Evolutionary conservation across 2,888 invertebrate genomes (phyloP).

Genomic region (Coleophora deauratella): DNA sequence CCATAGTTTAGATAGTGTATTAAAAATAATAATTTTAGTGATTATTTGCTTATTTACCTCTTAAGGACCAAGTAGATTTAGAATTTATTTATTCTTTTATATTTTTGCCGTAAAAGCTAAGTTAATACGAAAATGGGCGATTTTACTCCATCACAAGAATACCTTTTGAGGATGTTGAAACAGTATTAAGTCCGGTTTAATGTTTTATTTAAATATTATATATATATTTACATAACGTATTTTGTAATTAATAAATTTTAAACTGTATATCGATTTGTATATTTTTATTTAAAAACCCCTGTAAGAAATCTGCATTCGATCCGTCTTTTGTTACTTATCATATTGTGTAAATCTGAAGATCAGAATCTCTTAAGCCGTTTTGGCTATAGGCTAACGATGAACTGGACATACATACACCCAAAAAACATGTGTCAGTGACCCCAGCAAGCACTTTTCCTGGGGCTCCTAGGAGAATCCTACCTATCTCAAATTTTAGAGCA

Average conservation of each 20-base stretch:
- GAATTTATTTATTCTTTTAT: conserved; percentile 7
- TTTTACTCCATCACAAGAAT: conserved; percentile 29
- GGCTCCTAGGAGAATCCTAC: too few relatives aligned
- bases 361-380: too few relatives aligned
- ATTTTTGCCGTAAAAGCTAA: background rate
- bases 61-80: conserved; percentile 4
- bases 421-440: too few relatives aligned
- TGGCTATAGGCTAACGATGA: too few relatives aligned
- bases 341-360: too few relatives aligned
- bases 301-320: too few relatives aligned
- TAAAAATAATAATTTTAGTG: background rate
- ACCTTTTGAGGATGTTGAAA: conserved; percentile 20
- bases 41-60: background rate
- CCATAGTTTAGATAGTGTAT: background rate
- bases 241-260: conserved; percentile 58
- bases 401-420: too few relatives aligned
- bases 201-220: too few relatives aligned
- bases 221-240: conserved; percentile 11
- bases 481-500: too few relatives aligned
- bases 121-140: background rate
- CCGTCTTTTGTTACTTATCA: too few relatives aligned
- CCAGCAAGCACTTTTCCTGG: too few relatives aligned
- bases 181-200: conserved; percentile 44
- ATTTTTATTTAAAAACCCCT: too few relatives aligned
- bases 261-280: conserved; percentile 38